Evolutionary conservation across 2,113 vertebrate species (phyloP).

Genomic region (Abramis brama): DNA sequence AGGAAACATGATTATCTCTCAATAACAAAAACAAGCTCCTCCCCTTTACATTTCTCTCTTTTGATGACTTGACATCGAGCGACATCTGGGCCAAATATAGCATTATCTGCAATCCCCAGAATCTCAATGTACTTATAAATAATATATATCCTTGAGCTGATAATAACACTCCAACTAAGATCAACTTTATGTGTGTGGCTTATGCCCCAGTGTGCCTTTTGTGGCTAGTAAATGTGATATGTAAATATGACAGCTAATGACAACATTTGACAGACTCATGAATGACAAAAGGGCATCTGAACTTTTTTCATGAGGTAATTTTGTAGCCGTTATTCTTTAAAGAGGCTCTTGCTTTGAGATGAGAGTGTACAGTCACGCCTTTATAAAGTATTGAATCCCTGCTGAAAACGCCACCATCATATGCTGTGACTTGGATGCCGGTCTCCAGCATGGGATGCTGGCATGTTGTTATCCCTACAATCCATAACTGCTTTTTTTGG

Average conservation of each 20-base stretch:
- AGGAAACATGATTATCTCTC: conserved; percentile 79
- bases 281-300: neutral
- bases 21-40: conserved; percentile 41
- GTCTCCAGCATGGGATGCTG: neutral
- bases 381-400: neutral
- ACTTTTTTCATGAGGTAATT: conserved; percentile 1
- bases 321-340: neutral
- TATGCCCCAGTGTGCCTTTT: neutral
- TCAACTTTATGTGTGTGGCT: neutral
- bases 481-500: neutral
- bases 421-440: neutral
- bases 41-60: conserved; percentile 14
- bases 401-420: neutral
- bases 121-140: conserved; percentile 2
- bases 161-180: neutral
- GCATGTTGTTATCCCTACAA: neutral
- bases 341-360: neutral
- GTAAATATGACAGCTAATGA: neutral
- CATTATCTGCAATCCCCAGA: neutral
- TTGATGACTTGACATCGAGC: conserved; percentile 33
- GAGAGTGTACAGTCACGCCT: neutral
- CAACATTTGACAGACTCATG: neutral
- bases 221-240: conserved; percentile 15
- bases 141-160: neutral
- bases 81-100: neutral